Evolutionary conservation across 2,113 vertebrate species (phyloP), one percentile per base, ranked within the genome.

Genomic region (Trichomycterus rosablanca): DNA sequence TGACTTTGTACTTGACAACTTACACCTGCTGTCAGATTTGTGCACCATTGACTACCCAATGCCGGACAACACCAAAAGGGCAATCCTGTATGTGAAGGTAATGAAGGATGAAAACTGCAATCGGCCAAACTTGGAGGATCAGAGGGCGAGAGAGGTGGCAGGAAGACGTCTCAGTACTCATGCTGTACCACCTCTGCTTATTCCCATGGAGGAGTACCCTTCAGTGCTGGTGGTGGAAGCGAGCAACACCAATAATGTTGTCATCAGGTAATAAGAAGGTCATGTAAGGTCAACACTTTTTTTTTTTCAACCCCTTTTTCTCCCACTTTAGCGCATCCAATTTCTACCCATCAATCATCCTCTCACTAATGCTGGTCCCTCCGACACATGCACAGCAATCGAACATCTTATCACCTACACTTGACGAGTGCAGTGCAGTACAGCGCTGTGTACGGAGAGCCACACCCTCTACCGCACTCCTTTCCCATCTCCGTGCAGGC

Each of bases 201-300:
- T 94, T 71, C 96, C 96, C 0, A 84, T 81, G 0, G 94, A 97
- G 65, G 88, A 89, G 43, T 93, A 93, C 44, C 92, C 95, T 0
- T 96, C 95, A 4, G 87, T 98, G 5, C 76, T 98, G 72, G 92
- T 97, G 67, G 81, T 97, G 63, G 93, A 97, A 74, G 76, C 93
- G 34, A 85, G 78, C 48, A 91, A 89, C 73, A 97, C 93, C 34
- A 92, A 91, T 18, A 88, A 84, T 52, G 91, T 96, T 18, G 70
- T 96, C 39, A 88, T 98, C 70, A 92, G 96, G 96, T 88, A 80
- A 68, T 32, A 14, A 9, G 3, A 46, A 59, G 24, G 48, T 10
- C 23, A 40, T 30, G 2, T 15, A 19, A 4, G 5, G 4, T 19
- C 2, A 7, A 9, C 18, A 20, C 12, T 15, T 64, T 32, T 34